Base-by-base conservation (phyloP, 2,113 vertebrate species). In the Channa argus region DNA sequence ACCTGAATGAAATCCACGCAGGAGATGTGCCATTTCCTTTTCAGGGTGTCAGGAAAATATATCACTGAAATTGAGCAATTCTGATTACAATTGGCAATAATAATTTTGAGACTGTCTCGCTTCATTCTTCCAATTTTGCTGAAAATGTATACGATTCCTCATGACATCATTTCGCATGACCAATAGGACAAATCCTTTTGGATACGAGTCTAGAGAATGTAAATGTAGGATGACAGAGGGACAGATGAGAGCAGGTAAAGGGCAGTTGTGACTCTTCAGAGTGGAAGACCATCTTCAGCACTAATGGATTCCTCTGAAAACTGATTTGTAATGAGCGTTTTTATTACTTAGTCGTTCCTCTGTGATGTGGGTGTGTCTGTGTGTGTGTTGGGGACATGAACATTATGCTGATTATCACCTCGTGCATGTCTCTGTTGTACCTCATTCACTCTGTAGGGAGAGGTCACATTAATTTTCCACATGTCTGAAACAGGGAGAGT, bases 301-400 rank as follows among this genome's bases (percentile, higher is more conserved):
- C 58, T 85, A 71, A 86, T 83, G 65, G 77, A 77, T 14, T 45
- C 12, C 10, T 56, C 51, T 1, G 59, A 62, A 80, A 72, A 68
- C 67, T 13, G 43, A 53, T 43, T 58, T 5, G 3, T 77, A 78
- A 84, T 79, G 45, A 82, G 46, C 2, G n/a, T n/a, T 69, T 88
- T 73, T 82, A 81, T 63, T 6, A 14, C 69, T 51, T 0, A 7
- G 36, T 65, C 37, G 37, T 69, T 56, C 62, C 58, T 9, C 36
- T 3, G 45, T 64, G 79, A 72, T 9, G 15, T 69, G 0, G 63
- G 45, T 9, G 15, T 61, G 41, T 1, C 33, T 39, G 13, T 5
- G 0, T 69, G 0, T 66, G 45, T 9, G 15, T 24, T 24, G 24
- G 24, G 24, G 24, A 24, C 24, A 6, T 4, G 38, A 66, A 46